A percentile compares a stretch with the other conserved stretches of the same genome.
Conservation (phyloP, 2,888 invertebrate genomes). For the Caenorhabditis sinica region DNA sequence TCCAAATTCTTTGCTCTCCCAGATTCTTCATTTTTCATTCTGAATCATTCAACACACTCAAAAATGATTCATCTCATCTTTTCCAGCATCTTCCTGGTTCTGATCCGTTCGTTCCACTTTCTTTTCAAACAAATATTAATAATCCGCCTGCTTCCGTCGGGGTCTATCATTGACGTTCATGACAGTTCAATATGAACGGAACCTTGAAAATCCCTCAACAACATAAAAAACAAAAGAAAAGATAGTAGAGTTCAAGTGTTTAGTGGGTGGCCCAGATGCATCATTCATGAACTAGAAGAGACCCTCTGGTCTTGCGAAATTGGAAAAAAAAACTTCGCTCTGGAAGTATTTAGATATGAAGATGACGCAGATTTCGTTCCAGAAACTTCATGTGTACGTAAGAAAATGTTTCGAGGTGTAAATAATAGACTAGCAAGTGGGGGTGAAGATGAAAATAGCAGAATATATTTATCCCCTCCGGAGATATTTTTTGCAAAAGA, state of each 20-base stretch:
- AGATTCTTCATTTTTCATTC: neutral
- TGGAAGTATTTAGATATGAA: slow-evolving; percentile 13
- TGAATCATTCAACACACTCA: neutral
- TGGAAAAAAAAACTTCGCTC: slow-evolving; percentile 4
- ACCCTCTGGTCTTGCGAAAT: slow-evolving; percentile 35
- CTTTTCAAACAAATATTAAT: neutral
- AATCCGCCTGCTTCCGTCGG: neutral
- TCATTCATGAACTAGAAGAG: slow-evolving; percentile 26
- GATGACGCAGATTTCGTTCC: slow-evolving; percentile 19
- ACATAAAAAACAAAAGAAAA: neutral
- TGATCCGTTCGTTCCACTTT: neutral
- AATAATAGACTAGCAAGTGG: neutral
- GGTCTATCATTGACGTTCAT: neutral
- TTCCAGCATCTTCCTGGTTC: neutral
- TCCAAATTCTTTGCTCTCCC: neutral
- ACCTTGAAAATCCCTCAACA: neutral
- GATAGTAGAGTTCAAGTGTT: slow-evolving; percentile 6
- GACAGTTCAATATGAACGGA: neutral
- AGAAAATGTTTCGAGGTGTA: neutral
- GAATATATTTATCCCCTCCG: neutral
- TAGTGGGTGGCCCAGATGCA: slow-evolving; percentile 15
- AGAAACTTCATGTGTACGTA: slow-evolving; percentile 14
- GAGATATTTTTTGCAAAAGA: neutral
- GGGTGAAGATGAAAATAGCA: neutral
- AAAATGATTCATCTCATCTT: neutral